Base-by-base conservation (phyloP, 2,797 vertebrate genomes). In the Gobionotothen gibberifrons region DNA sequence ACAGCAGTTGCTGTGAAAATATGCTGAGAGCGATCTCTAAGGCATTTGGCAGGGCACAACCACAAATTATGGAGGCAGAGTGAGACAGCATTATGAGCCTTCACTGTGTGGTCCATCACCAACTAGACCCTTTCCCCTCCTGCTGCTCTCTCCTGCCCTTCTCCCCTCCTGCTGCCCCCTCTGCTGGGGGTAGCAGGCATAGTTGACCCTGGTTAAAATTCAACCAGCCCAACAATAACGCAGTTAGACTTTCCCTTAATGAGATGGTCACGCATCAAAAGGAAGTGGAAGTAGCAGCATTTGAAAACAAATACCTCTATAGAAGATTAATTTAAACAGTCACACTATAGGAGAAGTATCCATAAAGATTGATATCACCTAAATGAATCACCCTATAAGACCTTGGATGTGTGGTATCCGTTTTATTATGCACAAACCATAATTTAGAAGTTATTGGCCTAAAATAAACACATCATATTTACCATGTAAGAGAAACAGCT, bases 121-220 rank as follows among this genome's bases (percentile, higher is more conserved):
- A 72, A 63, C 85, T 83, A 88, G 83, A 86, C 55, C 63, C 49
- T n/a, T 48, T 79, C 40, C 63, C 83, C 88, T 87, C 88, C 86
- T 81, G 85, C 83, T 88, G 86, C 69, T 85, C 66, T 81, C 48
- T 78, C 66, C 57, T 76, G 79, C 85, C 83, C 81, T 85, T 86
- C 76, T 77, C 29, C 79, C 90, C 85, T 87, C 85, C 78, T 81
- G 83, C 87, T 92, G 83, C 92, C 85, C 86, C 90, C 89, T 91
- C 91, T 92, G 89, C 91, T 92, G 92, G 91, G 87, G 85, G 79
- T 84, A 71, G 81, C 59, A 72, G 86, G 87, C 86, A 92, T 88
- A 87, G 89, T 90, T 92, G 85, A 92, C 90, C 90, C 90, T 88
- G 87, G 88, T 91, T 91, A 87, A 92, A 93, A 90, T 93, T 89